Percentiles rank a stretch among this genome's conserved stretches.
phyloP scores from a whole-genome alignment of 2,888 invertebrate species.

The Cryptocheilus praepositus region DNA sequence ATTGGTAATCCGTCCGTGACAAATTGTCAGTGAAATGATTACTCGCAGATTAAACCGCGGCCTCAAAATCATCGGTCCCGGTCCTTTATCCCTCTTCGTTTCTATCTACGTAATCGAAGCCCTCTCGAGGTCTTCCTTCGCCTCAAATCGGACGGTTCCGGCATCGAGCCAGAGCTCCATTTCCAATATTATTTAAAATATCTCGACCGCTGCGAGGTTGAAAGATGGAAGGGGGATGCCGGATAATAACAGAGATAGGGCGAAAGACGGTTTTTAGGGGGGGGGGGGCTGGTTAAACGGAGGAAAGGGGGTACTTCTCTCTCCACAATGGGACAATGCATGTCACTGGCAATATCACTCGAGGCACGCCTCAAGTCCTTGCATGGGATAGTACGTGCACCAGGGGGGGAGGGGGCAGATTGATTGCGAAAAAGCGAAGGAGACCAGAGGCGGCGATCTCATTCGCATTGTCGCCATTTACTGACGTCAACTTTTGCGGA shows the following conservation, averaged over 20 bases:
- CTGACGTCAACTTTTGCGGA: slow-evolving; percentile 22
- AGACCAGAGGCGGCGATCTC: slow-evolving; percentile 24
- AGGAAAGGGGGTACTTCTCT: slow-evolving; percentile 51
- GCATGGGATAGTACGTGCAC: slow-evolving; percentile 24
- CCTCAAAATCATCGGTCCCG: slow-evolving; percentile 15
- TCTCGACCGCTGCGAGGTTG: slow-evolving; percentile 29
- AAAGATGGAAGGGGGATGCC: background rate
- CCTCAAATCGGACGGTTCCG: slow-evolving; percentile 55
- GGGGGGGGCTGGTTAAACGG: slow-evolving; percentile 49
- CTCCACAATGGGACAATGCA: slow-evolving; percentile 65
- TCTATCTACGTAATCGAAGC: slow-evolving; percentile 43
- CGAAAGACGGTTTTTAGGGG: slow-evolving; percentile 22
- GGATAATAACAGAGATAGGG: background rate
- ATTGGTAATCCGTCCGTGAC: no score
- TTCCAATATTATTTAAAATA: slow-evolving; percentile 70
- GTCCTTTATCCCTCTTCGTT: background rate
- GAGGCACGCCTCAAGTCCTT: slow-evolving; percentile 57
- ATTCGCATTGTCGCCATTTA: slow-evolving; percentile 32
- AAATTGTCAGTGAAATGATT: no score
- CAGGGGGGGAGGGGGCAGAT: slow-evolving; percentile 33
- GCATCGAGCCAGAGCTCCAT: slow-evolving; percentile 65
- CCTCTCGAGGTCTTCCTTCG: slow-evolving; percentile 34
- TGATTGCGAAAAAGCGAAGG: slow-evolving; percentile 45
- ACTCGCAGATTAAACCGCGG: slow-evolving; percentile 22
- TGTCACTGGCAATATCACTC: slow-evolving; percentile 68